A percentile compares a stretch with the other conserved stretches of the same genome.
Evolutionary conservation across 2,113 vertebrate species (phyloP).

Genomic region (Alces alces): DNA sequence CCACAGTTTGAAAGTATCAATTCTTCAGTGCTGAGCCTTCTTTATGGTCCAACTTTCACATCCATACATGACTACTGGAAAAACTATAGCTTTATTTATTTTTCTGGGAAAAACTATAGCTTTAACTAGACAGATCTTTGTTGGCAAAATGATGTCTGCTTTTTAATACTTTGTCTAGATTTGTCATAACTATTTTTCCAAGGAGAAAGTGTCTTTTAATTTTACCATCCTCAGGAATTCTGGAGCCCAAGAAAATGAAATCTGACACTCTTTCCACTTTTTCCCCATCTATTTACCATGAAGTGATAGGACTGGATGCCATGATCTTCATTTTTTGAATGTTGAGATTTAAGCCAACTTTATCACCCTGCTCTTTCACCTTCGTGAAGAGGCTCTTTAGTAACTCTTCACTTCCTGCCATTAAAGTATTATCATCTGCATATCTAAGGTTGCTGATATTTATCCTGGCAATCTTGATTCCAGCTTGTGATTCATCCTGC

Average conservation of each 20-base stretch:
- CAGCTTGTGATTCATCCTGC: not conserved
- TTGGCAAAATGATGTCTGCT: not conserved
- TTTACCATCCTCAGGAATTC: not conserved
- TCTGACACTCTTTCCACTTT: not conserved
- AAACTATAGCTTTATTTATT: not conserved
- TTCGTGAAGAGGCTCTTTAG: not conserved
- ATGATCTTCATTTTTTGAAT: not conserved
- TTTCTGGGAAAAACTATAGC: not conserved
- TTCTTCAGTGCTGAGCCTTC: not conserved
- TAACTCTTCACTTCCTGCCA: not conserved
- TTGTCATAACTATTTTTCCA: not conserved
- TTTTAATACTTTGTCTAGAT: not conserved
- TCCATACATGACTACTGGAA: not conserved
- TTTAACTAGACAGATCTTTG: not conserved
- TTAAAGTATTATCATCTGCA: not conserved
- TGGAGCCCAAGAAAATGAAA: not conserved
- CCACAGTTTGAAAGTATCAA: not conserved
- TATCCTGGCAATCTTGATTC: not conserved
- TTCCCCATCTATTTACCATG: not conserved
- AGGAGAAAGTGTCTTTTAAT: not conserved
- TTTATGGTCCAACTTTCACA: not conserved
- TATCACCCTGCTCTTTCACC: not conserved
- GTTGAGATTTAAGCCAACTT: not conserved
- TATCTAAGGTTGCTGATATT: not conserved
- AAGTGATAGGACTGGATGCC: not conserved